Percentiles rank a stretch among this genome's conserved stretches.
phyloP scores from a whole-genome alignment of 1,140 invertebrate species.

The Littorina saxatilis region DNA sequence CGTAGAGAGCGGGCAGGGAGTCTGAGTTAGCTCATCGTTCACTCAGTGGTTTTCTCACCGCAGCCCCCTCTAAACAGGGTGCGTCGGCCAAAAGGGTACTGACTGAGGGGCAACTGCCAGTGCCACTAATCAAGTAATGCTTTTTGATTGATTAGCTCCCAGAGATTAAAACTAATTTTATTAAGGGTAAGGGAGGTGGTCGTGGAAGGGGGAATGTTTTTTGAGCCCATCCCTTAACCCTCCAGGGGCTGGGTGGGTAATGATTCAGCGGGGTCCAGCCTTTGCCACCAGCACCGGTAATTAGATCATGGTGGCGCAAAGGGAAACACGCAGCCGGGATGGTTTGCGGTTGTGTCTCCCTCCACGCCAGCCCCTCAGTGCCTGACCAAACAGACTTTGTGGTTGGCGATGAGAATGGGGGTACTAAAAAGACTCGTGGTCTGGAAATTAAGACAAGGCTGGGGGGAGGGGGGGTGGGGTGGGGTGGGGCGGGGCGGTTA shows the following conservation, averaged over 20 bases:
- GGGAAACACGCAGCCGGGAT: neutral
- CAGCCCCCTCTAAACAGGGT: neutral
- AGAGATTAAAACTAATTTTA: slow-evolving; percentile 37
- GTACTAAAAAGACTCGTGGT: too few species aligned
- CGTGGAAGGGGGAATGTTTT: too few species aligned
- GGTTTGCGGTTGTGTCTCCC: neutral
- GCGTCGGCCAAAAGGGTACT: neutral
- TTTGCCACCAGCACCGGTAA: slow-evolving; percentile 11
- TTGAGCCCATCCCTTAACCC: neutral
- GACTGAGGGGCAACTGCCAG: neutral
- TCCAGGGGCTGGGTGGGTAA: neutral
- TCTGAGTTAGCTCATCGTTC: slow-evolving; percentile 23
- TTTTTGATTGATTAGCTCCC: slow-evolving; percentile 39
- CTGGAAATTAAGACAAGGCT: too few species aligned
- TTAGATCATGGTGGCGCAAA: slow-evolving; percentile 28
- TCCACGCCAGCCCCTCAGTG: too few species aligned
- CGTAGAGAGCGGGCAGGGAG: neutral
- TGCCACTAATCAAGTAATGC: slow-evolving; percentile 39
- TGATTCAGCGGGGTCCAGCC: slow-evolving; percentile 28
- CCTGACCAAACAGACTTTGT: neutral
- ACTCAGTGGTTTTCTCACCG: slow-evolving; percentile 10
- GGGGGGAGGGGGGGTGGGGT: neutral
- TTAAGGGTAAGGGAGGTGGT: neutral
- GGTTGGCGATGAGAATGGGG: neutral
- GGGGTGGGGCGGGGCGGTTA: neutral